Base-by-base conservation (phyloP, 2,797 vertebrate genomes). In the Muscicapa comitata region DNA sequence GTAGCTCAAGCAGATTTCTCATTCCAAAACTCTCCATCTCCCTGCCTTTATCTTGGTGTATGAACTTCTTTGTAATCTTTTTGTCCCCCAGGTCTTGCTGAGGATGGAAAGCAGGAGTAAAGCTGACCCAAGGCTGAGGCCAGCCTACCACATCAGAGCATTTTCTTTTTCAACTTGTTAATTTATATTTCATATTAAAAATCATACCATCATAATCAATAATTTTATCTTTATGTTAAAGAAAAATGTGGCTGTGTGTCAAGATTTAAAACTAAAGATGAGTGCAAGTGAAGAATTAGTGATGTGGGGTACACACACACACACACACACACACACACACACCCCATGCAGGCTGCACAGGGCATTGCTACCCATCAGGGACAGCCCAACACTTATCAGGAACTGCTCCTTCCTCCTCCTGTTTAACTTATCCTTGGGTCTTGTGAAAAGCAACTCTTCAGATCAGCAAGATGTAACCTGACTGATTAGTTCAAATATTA, bases 311-410 rank as follows among this genome's bases (percentile, higher is more conserved):
- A 48, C 23, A 50, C 33, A 43, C 10, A 24, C 25, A 29, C 21
- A 50, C 10, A 20, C 25, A 38, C 37, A 38, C 37, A 31, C 23
- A 59, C 0, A 0, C n/a, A n/a, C n/a, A n/a, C n/a, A n/a, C n/a
- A n/a, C n/a, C n/a, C 55, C 59, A 43, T 3, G 6, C 23, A n/a
- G 25, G 12, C 24, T 33, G 11, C 2, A 25, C 21, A 17, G 37
- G 51, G 3, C 19, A 33, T 1, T 67, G 61, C 4, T 18, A 1
- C 28, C 55, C 65, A 28, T 4, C 57, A 65, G n/a, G 38, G 12
- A 26, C 29, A 54, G 75, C 25, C 31, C 7, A 2, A 23, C 31
- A 42, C 8, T 45, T 38, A 42, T 0, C 1, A 23, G 50, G 29
- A 86, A 17, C 18, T 38, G 31, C 35, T 38, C 14, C 16, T 50